Percentiles rank a stretch among this genome's conserved stretches.
These are phyloP conservation scores for Cygnus olor DNA, from an alignment of 2,797 vertebrate species.

Conservation along the genomic window DNA sequence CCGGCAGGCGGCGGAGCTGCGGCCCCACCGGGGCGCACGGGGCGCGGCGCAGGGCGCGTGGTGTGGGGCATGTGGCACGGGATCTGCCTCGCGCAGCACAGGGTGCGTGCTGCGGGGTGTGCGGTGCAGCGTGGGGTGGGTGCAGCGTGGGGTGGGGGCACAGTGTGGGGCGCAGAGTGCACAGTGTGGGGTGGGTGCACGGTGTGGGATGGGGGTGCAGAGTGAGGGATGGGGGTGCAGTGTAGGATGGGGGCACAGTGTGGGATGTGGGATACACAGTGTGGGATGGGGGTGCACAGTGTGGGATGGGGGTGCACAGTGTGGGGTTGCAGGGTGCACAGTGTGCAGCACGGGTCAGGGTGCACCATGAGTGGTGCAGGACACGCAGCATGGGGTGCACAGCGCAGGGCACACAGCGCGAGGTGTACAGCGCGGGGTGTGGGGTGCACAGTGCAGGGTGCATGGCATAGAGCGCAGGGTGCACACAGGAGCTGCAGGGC, in stretches of 20 bases:
- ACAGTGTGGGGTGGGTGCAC: no score
- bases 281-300: no score
- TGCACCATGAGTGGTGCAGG: background rate
- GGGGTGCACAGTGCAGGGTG: background rate
- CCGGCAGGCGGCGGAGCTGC: fast-evolving
- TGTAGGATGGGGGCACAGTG: no score
- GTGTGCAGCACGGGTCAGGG: background rate
- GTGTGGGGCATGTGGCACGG: no score
- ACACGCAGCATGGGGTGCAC: background rate
- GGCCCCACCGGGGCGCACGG: fast-evolving
- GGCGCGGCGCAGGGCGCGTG: no score
- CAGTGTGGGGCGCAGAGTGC: fast-evolving
- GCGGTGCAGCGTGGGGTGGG: no score
- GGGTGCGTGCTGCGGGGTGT: background rate
- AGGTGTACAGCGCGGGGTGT: background rate
- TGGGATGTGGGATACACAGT: no score
- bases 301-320: background rate
- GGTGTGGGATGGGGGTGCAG: no score
- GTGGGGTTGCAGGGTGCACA: no score
- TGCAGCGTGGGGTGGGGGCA: background rate
- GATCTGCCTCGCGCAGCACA: no score
- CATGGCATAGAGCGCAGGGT: background rate
- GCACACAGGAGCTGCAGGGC: background rate
- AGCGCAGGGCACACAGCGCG: no score
- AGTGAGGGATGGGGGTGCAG: no score